Conservation (phyloP, 2,888 invertebrate species). For the Papilio gigon region DNA sequence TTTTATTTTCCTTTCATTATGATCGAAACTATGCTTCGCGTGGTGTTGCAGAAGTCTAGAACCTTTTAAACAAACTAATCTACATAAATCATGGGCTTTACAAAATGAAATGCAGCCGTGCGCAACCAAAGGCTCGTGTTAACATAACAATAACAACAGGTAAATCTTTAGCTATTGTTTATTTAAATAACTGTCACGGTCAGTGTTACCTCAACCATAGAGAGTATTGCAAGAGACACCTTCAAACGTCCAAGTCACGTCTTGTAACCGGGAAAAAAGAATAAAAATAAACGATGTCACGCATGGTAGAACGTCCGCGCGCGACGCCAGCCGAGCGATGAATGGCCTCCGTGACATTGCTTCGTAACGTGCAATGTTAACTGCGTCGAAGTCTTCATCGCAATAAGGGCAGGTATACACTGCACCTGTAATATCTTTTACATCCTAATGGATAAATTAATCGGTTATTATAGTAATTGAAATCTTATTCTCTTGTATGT, state of each 20-base stretch:
- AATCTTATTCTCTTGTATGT: too few relatives aligned
- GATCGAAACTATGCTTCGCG: not conserved
- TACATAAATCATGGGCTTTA: conserved; percentile 14
- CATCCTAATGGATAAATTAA: too few relatives aligned
- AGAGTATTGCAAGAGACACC: conserved; percentile 33
- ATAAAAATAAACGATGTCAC: conserved; percentile 55
- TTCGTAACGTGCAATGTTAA: conserved; percentile 48
- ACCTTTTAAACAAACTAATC: not conserved
- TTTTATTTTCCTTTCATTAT: not conserved
- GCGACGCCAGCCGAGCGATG: conserved; percentile 50
- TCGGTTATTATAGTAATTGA: too few relatives aligned
- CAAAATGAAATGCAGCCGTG: conserved; percentile 5
- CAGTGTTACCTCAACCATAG: conserved; percentile 36
- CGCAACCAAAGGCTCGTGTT: conserved; percentile 19
- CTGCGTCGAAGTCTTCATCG: conserved; percentile 46
- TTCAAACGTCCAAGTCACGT: conserved; percentile 39
- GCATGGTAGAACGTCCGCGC: conserved; percentile 55
- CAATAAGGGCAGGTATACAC: conserved; percentile 30
- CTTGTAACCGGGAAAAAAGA: conserved; percentile 44
- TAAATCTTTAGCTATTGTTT: conserved; percentile 30
- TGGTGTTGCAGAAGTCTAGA: not conserved
- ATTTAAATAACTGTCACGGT: conserved; percentile 24
- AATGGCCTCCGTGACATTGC: conserved; percentile 68
- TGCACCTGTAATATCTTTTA: not conserved
- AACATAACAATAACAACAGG: conserved; percentile 12